Evolutionary conservation across 2,888 invertebrate genomes (phyloP), one percentile per base, ranked within the genome.

Genomic region (Craniophora ligustri): DNA sequence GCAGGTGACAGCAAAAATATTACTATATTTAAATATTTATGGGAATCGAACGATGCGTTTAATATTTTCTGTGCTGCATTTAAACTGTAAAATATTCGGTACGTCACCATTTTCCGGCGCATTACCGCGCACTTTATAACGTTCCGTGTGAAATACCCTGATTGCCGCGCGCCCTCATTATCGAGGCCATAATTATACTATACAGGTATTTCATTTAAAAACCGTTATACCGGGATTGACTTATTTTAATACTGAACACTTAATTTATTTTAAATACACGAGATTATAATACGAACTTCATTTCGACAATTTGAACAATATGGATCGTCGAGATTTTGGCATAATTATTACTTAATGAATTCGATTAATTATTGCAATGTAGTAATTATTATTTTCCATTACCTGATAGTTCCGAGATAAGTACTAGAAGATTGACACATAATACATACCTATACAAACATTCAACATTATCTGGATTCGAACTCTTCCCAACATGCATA

Each of bases 71-170:
- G 51, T 45, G 41, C 48, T 45, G 34, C 35, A 36, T 60, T 67
- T 61, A 67, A 67, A 63, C 55, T 19, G 50, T 50, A 45, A 61
- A 65, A 71, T 73, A 70, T 70, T 67, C 53, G 53, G 44, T 48
- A 62, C 38, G 39, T 57, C 47, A 62, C 47, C 49, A 56, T 63
- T 64, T 69, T 64, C 51, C 61, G 45, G 50, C 54, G 47, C 63
- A 72, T 72, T 64, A 54, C 46, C 53, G 42, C 42, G 45, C 38
- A 45, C 18, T 67, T 45, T 58, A 66, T 60, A 59, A 61, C 46
- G 50, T 54, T 47, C 36, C 55, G 45, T 56, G 51, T 54, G 51
- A 62, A 54, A 69, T 28, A 55, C 26, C 56, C 38, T 66, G 57
- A 69, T 64, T 62, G 54, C 67, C 55, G 42, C 28, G 19, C 36